phyloP scores from a whole-genome alignment of 2,888 invertebrate genomes.

The Tenthredo livida region DNA sequence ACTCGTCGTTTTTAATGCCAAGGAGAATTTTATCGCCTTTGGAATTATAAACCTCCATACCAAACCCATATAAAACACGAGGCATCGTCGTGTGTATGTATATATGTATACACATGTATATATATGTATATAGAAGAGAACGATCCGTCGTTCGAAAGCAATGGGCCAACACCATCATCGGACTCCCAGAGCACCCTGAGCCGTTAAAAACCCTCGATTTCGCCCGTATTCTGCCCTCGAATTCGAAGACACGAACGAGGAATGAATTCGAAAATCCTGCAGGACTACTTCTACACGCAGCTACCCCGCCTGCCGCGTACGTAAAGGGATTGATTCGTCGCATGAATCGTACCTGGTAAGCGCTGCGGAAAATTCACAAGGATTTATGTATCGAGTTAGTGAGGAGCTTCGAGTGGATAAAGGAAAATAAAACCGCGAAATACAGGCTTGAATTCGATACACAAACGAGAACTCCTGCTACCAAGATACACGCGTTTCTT shows the following conservation, averaged over 20 bases:
- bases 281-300: background rate
- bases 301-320: too few relatives aligned
- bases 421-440: background rate
- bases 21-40: background rate
- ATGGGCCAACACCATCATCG: background rate
- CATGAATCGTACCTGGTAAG: background rate
- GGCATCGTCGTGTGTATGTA: background rate
- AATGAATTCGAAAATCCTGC: constrained; percentile 28
- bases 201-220: constrained; percentile 19
- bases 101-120: too few relatives aligned
- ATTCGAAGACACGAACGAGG: constrained; percentile 1
- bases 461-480: background rate
- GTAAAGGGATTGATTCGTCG: background rate
- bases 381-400: background rate
- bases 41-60: background rate
- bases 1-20: background rate
- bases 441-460: background rate
- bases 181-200: constrained; percentile 15
- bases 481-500: too few relatives aligned
- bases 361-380: background rate
- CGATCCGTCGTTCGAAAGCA: constrained; percentile 10
- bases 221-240: constrained; percentile 23
- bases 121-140: background rate
- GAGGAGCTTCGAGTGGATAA: background rate
- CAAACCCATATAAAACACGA: background rate